Evolutionary conservation across 35 echinoderm and acorn worm genomes (phyloP), one percentile per base, ranked within the genome.

Genomic region (Ophiothrix spiculata): DNA sequence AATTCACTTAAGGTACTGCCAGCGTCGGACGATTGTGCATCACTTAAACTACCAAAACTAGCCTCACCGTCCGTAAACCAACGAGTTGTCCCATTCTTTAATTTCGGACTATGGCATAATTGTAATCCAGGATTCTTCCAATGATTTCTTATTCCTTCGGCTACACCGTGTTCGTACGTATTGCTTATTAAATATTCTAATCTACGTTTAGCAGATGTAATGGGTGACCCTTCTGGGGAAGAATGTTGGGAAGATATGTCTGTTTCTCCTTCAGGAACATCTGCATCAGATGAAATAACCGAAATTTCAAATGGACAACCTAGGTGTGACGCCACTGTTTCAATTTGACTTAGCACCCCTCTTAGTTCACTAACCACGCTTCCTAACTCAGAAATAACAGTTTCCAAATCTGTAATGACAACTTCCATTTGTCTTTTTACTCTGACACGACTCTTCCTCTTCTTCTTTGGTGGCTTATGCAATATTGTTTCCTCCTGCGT

Each of bases 361-460:
- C 69, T 83, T n/a, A 90, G 78, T 64, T 90, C 88, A 34, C 69
- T 64, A 10, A 90, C 88, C 16, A 90, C 88, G 39, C 80, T 83
- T n/a, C 74, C 82, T 39, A 90, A 76, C 81, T 90, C 88, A n/a
- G 74, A 90, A 35, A 90, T 90, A 17, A 90, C 88, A 19, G 64
- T 90, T 36, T 90, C 88, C 36, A 90, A 83, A 82, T 90, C 88
- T 29, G 81, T 83, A 32, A 90, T 81, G 11, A 90, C 88, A 16
- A 90, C 88, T 0, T 69, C 88, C 14, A 90, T 90, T 80, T 90
- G 88, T 76, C 84, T 80, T 73, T 90, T 90, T 29, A 90, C 38
- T 25, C 60, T 69, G 23, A 69, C 60, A 25, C 60, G 60, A 15
- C 60, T 28, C 29, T 69, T 69, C n/a, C 29, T 28, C 29, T 69